Conservation (phyloP, 1,140 invertebrate genomes). For the Drosophila aff. region DNA sequence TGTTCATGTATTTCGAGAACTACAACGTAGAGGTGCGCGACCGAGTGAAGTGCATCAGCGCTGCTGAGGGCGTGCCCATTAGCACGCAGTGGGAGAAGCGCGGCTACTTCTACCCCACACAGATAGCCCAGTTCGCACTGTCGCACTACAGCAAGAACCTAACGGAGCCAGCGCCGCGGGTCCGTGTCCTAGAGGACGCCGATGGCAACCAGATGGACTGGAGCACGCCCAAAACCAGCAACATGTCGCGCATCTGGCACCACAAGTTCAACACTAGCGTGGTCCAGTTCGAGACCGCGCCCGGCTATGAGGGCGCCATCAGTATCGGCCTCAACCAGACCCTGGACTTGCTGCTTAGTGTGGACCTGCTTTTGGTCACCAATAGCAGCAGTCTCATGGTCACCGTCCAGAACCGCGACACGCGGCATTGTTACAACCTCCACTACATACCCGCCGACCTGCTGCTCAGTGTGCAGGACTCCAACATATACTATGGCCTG, state of each 20-base stretch:
- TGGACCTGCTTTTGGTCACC: slow-evolving; percentile 90
- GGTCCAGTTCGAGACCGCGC: slow-evolving; percentile 90
- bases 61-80: slow-evolving; percentile 95
- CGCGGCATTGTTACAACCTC: slow-evolving; percentile 90
- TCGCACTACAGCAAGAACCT: slow-evolving; percentile 98
- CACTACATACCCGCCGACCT: slow-evolving; percentile 93
- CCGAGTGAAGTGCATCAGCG: slow-evolving; percentile 97
- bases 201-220: slow-evolving; percentile 89
- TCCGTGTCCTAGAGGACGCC: slow-evolving; percentile 90
- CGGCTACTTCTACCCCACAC: slow-evolving; percentile 98
- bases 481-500: slow-evolving; percentile 95
- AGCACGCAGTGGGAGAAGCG: slow-evolving; percentile 97
- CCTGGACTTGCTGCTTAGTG: slow-evolving; percentile 91
- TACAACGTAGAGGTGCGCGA: slow-evolving; percentile 98
- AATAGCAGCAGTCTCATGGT: slow-evolving; percentile 94
- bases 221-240: slow-evolving; percentile 88
- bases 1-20: slow-evolving; percentile 98
- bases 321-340: slow-evolving; percentile 89
- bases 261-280: slow-evolving; percentile 87
- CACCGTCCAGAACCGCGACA: slow-evolving; percentile 91
- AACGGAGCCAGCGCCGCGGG: slow-evolving; percentile 91
- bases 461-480: slow-evolving; percentile 90
- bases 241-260: slow-evolving; percentile 88
- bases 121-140: slow-evolving; percentile 98
- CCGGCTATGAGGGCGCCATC: slow-evolving; percentile 89